Base-by-base conservation (phyloP, 2,113 vertebrate species). In the Alectura lathami region DNA sequence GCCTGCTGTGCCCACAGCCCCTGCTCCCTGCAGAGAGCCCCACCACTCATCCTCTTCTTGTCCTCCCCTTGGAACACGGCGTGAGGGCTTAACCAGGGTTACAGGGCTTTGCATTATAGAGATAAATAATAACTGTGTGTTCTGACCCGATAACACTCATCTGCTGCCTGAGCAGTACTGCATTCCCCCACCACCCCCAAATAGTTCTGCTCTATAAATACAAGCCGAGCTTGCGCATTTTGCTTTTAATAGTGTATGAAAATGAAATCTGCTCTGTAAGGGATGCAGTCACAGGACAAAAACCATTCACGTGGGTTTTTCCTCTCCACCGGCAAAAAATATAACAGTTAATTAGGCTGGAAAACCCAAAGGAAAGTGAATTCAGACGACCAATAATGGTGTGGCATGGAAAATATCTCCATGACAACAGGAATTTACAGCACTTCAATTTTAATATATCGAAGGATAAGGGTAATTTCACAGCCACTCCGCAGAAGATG, bases 371-470 rank as follows among this genome's bases (percentile, higher is more conserved):
- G 97, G 97, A 95, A 97, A 97, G 94, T 92, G 97, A 96, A 96
- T 96, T 97, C 69, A 81, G 70, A 86, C 26, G 63, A 67, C 97
- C 97, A 97, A 93, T 97, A n/a, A 0, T 51, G 17, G 77, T 92
- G 70, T 42, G 42, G 93, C 96, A 94, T 92, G 97, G 95, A 95
- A 90, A 95, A 69, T 32, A 91, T 98, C 86, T 67, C 97, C 96
- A 98, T 98, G 98, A 94, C 97, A 97, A 98, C 98, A 80, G 64
- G 91, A 97, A 97, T 97, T 96, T 97, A 97, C 93, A 95, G 94
- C 96, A 80, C 69, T 96, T 98, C 97, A 67, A 95, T 97, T 96
- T 97, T 96, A 97, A 98, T 97, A 78, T 96, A 97, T 96, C 97
- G 96, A 94, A 97, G 83, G 93, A 93, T 86, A 78, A 94, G 93